phyloP scores from a whole-genome alignment of 2,113 vertebrate genomes.

The Paradoxurus hermaphroditus region DNA sequence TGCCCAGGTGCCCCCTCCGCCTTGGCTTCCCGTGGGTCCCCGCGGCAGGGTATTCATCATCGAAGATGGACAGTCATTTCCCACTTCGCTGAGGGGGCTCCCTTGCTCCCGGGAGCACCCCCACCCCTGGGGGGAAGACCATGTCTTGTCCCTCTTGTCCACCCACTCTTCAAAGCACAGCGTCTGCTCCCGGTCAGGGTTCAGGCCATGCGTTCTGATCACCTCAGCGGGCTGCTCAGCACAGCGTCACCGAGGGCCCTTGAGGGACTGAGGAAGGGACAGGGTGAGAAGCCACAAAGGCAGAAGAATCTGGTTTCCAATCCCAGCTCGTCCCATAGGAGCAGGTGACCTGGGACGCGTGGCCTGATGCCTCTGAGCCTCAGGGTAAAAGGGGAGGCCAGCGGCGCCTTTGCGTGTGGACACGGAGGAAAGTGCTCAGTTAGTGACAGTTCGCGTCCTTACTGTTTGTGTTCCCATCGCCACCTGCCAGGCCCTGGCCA shows the following conservation, averaged over 20 bases:
- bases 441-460: background rate
- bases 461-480: background rate
- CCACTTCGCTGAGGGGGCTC: too few relatives aligned
- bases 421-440: background rate
- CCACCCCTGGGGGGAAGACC: background rate
- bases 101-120: too few relatives aligned
- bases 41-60: background rate
- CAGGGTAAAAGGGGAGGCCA: background rate
- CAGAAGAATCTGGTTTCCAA: background rate
- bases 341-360: background rate
- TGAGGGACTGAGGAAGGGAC: background rate
- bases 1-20: rapidly evolving
- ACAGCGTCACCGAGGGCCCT: background rate
- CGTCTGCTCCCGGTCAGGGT: background rate
- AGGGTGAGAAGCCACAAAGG: background rate
- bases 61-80: rapidly evolving
- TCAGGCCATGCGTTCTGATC: background rate
- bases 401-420: rapidly evolving
- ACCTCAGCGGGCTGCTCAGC: background rate
- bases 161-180: background rate
- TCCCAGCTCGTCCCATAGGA: background rate
- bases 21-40: background rate
- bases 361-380: background rate
- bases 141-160: background rate
- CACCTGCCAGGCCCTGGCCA: too few relatives aligned